These are phyloP conservation scores for Himalopsyche anomala DNA, from an alignment of 2,888 invertebrate species.

Conservation along the genomic window DNA sequence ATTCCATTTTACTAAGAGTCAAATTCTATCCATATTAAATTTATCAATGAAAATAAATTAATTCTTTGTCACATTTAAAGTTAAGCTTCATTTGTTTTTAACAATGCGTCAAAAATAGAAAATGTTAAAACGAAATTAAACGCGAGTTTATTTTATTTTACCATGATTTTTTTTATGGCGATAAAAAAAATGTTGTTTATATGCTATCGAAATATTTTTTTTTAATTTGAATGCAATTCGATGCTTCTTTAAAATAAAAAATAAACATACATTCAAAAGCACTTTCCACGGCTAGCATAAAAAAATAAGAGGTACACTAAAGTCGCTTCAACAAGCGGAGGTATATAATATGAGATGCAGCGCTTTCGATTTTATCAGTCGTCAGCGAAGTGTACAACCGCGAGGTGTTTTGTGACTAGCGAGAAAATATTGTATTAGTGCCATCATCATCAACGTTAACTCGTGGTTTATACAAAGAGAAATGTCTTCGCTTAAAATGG, in stretches of 20 bases:
- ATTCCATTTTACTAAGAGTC: too few species aligned
- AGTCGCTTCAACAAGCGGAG: not conserved
- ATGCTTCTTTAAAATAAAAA: not conserved
- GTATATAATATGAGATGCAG: constrained; percentile 57
- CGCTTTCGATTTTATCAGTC: constrained; percentile 64
- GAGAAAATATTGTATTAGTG: not conserved
- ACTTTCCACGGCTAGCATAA: constrained; percentile 25
- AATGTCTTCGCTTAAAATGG: not conserved
- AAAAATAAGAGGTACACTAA: not conserved
- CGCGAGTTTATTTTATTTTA: too few species aligned
- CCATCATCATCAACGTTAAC: not conserved
- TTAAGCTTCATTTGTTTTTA: too few species aligned
- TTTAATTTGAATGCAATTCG: not conserved
- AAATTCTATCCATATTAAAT: too few species aligned
- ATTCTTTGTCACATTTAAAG: too few species aligned
- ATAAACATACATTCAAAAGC: not conserved
- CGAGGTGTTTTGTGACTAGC: not conserved
- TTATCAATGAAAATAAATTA: too few species aligned
- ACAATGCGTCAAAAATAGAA: too few species aligned
- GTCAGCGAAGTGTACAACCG: constrained; percentile 41
- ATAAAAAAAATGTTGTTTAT: not conserved
- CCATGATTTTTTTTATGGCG: not conserved
- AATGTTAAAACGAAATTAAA: too few species aligned
- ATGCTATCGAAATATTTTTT: not conserved
- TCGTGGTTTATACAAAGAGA: not conserved